Evolutionary conservation across 2,797 vertebrate species (phyloP).

Genomic region (Sparidentex hasta): DNA sequence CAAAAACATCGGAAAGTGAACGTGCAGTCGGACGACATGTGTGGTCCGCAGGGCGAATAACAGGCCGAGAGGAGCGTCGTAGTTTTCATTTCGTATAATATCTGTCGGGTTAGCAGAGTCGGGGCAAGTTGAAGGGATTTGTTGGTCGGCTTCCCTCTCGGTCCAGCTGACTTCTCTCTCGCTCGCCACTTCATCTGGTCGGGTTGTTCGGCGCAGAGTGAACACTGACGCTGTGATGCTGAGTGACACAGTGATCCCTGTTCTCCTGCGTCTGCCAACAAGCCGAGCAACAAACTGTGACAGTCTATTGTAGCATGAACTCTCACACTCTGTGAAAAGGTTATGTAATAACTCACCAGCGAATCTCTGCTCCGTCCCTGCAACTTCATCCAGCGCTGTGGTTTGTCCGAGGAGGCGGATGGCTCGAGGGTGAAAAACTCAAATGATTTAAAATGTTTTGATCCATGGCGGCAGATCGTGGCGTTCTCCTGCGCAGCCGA

Average conservation of each 20-base stretch:
- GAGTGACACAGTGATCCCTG: conserved; percentile 44
- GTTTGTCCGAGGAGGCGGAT: not conserved
- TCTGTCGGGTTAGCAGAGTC: conserved; percentile 21
- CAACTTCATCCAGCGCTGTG: conserved; percentile 1
- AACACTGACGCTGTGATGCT: conserved; percentile 11
- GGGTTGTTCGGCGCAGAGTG: conserved; percentile 16
- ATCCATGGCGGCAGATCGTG: conserved; percentile 23
- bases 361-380: not conserved
- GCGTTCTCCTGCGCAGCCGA: conserved; percentile 25
- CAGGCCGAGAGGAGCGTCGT: conserved; percentile 2
- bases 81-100: conserved; percentile 8
- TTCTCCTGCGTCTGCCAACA: conserved; percentile 28
- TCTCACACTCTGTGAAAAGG: conserved; percentile 31
- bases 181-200: conserved; percentile 15
- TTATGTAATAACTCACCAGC: not conserved
- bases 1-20: not conserved
- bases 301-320: conserved; percentile 23
- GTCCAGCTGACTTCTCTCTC: conserved; percentile 30
- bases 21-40: conserved; percentile 7
- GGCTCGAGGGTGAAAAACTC: conserved; percentile 17
- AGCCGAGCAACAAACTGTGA: conserved; percentile 18
- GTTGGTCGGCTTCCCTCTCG: conserved; percentile 10
- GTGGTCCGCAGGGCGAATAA: conserved; percentile 10
- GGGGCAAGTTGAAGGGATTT: conserved; percentile 24
- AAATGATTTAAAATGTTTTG: conserved; percentile 20